Evolutionary conservation across 2,888 invertebrate species (phyloP).

Genomic region (Zygogramma bicolorata): DNA sequence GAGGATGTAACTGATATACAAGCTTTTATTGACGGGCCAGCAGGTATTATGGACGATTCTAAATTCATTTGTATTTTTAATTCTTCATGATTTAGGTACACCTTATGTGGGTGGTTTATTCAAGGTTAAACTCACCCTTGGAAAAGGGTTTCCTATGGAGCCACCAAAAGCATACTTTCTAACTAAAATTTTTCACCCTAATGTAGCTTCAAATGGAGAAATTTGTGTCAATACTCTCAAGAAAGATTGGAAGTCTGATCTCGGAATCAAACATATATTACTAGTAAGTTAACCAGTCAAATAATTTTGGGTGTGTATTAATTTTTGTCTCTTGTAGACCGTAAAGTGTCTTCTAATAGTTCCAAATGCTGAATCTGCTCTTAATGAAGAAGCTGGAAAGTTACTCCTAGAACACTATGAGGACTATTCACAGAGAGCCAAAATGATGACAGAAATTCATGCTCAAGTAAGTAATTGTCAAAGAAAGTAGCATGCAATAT

Average conservation of each 20-base stretch:
- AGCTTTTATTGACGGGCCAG: conserved; percentile 90
- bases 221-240: conserved; percentile 97
- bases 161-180: conserved; percentile 95
- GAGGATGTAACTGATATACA: conserved; percentile 95
- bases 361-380: conserved; percentile 96
- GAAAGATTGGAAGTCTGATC: conserved; percentile 96
- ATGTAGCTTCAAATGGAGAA: conserved; percentile 93
- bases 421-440: conserved; percentile 89
- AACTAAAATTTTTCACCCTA: conserved; percentile 97
- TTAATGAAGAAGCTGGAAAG: conserved; percentile 97
- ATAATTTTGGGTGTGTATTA: conserved; percentile 8
- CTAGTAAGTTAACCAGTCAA: conserved; percentile 70
- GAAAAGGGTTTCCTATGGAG: conserved; percentile 91
- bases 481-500: not conserved
- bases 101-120: conserved; percentile 92
- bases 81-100: conserved; percentile 72
- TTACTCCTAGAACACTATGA: conserved; percentile 92
- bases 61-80: conserved; percentile 6
- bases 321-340: conserved; percentile 72
- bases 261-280: conserved; percentile 94
- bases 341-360: conserved; percentile 96
- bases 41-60: conserved; percentile 52
- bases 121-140: conserved; percentile 88
- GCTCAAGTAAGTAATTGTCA: conserved; percentile 74
- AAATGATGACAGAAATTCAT: conserved; percentile 93